phyloP scores from a whole-genome alignment of 2,797 vertebrate genomes.

The Premnoplex brunnescens region DNA sequence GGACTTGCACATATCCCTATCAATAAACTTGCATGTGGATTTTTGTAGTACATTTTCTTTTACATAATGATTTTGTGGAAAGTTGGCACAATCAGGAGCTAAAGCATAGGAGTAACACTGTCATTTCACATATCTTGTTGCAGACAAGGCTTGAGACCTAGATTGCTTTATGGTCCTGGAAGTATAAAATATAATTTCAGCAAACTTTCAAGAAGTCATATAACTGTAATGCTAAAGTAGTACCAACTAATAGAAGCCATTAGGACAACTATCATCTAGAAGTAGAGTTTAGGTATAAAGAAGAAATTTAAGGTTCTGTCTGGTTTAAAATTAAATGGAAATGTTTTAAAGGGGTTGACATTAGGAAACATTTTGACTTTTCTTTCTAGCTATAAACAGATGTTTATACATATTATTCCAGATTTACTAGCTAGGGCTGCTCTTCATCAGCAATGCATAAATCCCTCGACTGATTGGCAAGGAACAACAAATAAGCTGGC shows the following conservation, averaged over 20 bases:
- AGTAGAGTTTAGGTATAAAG: background rate
- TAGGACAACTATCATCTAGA: background rate
- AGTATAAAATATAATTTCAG: slow-evolving; percentile 25
- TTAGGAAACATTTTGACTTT: slow-evolving; percentile 34
- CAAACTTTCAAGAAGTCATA: background rate
- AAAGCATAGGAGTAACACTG: background rate
- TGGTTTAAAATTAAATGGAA: background rate
- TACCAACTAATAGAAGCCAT: background rate
- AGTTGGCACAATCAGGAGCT: background rate
- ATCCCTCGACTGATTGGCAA: slow-evolving; percentile 15
- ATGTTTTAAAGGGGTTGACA: background rate
- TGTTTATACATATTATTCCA: slow-evolving; percentile 23
- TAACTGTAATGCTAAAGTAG: background rate
- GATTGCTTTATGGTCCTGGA: background rate
- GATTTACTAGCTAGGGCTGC: slow-evolving; percentile 41
- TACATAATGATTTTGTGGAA: background rate
- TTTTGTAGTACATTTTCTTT: background rate
- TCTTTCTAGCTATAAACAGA: slow-evolving; percentile 38
- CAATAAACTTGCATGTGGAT: background rate
- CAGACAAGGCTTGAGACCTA: background rate
- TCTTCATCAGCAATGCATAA: slow-evolving; percentile 39
- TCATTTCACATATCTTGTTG: background rate
- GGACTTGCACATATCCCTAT: background rate
- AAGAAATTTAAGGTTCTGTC: background rate
- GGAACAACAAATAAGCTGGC: background rate